Evolutionary conservation across 2,888 invertebrate species (phyloP), one percentile per base, ranked within the genome.

Genomic region (Argynnis bischoffii): DNA sequence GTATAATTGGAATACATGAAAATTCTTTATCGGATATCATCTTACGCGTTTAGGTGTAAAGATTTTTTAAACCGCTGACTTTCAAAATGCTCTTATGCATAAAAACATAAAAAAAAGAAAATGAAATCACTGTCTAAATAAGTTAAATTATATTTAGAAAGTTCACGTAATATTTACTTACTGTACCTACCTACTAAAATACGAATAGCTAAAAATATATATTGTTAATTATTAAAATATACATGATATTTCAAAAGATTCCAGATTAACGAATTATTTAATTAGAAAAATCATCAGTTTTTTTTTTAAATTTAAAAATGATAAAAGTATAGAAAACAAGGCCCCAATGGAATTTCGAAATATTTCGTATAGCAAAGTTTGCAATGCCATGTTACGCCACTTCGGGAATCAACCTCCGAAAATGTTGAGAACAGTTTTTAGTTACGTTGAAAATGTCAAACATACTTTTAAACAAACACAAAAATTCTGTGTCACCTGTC

Each of bases 351-450:
- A 54, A 56, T 70, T 67, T 50, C 64, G 46, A 63, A 48, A 70
- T 53, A 26, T 41, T 64, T 67, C 60, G 63, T 70, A 64, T 66
- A 55, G 60, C 57, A 68, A 63, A 53, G 59, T 31, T 59, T 56
- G 50, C 71, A 26, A 61, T 69, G 61, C 69, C 66, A 56, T 60
- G 57, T 60, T 51, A 60, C 63, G 48, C 66, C 68, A 71, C 70
- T 71, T 71, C 56, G 64, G 66, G 63, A 69, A 61, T 66, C 67
- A 68, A 70, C 67, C 67, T 61, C 60, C 56, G 64, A 63, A 65
- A 70, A 65, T 46, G 26, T 46, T 46, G 41, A 21, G 56, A 21
- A 57, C 56, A 46, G 16, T 57, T 57, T 67, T 61, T 57, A 46
- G 47, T 57, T 57, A 4, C 16, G 31, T 21, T 64, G 48, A 13